Conservation (phyloP, 2,888 invertebrate species). For the Rhimphoctona megacephalus region DNA sequence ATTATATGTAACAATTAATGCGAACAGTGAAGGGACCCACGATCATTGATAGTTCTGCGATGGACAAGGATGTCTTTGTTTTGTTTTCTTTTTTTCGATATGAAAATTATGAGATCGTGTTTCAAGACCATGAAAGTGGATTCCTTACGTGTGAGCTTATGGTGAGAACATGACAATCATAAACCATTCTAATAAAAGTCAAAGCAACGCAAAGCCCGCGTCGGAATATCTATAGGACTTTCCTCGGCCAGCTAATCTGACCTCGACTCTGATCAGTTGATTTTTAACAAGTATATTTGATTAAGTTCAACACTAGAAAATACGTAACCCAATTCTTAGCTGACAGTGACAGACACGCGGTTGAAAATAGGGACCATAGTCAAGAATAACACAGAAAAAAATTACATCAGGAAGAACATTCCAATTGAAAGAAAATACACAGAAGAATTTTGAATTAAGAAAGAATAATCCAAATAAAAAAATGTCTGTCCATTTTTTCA, state of each 20-base stretch:
- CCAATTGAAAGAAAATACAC: neutral
- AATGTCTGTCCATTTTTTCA: neutral
- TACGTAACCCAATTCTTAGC: neutral
- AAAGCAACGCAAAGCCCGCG: neutral
- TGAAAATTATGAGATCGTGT: slow-evolving; percentile 64
- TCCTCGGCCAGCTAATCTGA: slow-evolving; percentile 1
- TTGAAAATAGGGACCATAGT: neutral
- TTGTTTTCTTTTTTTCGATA: neutral
- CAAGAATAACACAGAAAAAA: neutral
- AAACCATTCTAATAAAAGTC: neutral
- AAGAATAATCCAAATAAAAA: neutral
- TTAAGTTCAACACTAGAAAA: neutral
- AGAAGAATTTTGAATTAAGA: neutral
- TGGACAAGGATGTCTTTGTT: neutral
- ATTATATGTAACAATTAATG: slow-evolving; percentile 3
- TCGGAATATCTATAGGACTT: neutral
- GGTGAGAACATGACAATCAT: neutral
- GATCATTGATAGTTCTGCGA: neutral
- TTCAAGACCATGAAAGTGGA: slow-evolving; percentile 73
- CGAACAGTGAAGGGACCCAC: slow-evolving; percentile 6
- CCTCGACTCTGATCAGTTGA: slow-evolving; percentile 3
- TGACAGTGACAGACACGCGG: neutral
- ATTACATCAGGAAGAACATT: neutral
- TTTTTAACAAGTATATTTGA: neutral
- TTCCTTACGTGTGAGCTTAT: slow-evolving; percentile 11